Conservation (phyloP, 2,797 vertebrate genomes). For the Macropus fuliginosus region DNA sequence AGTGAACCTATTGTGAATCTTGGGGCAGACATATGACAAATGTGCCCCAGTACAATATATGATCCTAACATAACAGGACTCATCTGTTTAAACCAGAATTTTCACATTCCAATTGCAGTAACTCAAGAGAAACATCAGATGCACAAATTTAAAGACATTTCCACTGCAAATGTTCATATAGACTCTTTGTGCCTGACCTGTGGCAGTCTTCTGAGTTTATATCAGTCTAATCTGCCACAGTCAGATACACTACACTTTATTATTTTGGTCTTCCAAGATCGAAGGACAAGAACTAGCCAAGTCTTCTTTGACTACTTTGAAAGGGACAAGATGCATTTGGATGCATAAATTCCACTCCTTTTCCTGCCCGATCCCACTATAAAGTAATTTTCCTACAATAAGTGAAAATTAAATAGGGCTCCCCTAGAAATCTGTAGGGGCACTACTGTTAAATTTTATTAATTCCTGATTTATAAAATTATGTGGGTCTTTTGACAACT, state of each 20-base stretch:
- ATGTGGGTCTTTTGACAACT: neutral
- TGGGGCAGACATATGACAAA: no score
- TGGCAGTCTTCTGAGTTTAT: neutral
- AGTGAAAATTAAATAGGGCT: neutral
- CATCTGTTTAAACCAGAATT: no score
- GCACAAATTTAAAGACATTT: no score
- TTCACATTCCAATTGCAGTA: no score
- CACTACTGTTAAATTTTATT: neutral
- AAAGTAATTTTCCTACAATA: constrained; percentile 5
- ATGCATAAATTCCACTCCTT: neutral
- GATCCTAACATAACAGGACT: no score
- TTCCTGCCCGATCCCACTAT: neutral
- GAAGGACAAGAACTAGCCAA: neutral
- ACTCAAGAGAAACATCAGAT: no score
- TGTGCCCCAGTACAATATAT: no score
- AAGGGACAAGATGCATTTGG: neutral
- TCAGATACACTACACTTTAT: neutral
- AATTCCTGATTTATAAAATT: neutral
- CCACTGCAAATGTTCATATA: no score
- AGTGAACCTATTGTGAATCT: no score
- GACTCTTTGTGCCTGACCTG: no score
- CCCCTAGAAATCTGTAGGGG: neutral
- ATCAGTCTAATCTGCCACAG: no score
- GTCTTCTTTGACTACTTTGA: neutral
- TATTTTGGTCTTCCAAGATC: neutral